phyloP scores from a whole-genome alignment of 2,113 vertebrate species.

The Otus sunia region DNA sequence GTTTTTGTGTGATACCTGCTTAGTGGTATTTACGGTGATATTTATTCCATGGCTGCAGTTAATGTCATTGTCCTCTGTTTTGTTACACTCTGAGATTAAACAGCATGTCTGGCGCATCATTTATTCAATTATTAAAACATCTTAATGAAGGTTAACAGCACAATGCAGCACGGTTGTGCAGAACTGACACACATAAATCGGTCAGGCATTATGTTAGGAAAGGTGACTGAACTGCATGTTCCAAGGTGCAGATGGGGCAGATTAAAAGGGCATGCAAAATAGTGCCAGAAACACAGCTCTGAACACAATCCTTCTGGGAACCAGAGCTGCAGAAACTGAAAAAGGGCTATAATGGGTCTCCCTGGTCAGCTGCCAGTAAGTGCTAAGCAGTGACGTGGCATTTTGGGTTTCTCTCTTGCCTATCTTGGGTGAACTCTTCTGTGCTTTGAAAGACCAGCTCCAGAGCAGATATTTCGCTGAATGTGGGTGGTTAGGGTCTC shows the following conservation, averaged over 20 bases:
- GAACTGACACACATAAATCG: not conserved
- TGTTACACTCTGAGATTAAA: not conserved
- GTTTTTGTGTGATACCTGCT: slow-evolving; percentile 22
- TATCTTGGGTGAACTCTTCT: not conserved
- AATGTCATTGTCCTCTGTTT: not conserved
- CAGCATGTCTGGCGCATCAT: not conserved
- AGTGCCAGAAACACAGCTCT: not conserved
- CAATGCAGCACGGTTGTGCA: not conserved
- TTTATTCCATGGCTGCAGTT: slow-evolving; percentile 33
- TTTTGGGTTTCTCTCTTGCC: not conserved
- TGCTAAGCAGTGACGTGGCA: accelerated
- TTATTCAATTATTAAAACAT: slow-evolving; percentile 41
- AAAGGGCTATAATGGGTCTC: not conserved
- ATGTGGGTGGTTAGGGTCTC: not conserved
- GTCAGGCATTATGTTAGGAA: accelerated
- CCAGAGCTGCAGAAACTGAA: not conserved
- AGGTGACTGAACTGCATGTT: not conserved
- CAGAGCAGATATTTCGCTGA: not conserved
- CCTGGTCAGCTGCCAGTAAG: not conserved
- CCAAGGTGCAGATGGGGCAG: not conserved
- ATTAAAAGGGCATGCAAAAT: not conserved
- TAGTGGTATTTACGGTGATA: slow-evolving; percentile 38
- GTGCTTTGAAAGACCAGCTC: not conserved
- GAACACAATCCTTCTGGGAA: not conserved
- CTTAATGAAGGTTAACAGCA: slow-evolving; percentile 29